A percentile compares a stretch with the other conserved stretches of the same genome.
phyloP scores from a whole-genome alignment of 2,888 invertebrate genomes.

The Apamea anceps region DNA sequence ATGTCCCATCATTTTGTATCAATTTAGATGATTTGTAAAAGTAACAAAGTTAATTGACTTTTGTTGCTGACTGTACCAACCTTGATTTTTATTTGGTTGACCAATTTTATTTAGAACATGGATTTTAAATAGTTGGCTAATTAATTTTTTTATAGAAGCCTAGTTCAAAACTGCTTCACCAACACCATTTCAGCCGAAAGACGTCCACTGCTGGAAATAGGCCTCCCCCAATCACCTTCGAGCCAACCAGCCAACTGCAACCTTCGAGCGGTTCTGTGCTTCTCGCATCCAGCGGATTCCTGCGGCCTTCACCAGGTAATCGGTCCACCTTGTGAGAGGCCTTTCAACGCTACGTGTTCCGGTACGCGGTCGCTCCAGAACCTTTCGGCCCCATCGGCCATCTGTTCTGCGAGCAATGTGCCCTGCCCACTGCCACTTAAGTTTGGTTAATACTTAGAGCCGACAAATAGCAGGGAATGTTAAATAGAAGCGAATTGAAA shows the following conservation, averaged over 20 bases:
- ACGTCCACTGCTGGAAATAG: neutral
- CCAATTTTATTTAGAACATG: slow-evolving; percentile 57
- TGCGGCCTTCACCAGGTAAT: neutral
- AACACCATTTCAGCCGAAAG: neutral
- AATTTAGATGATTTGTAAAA: too few species aligned
- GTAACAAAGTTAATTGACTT: too few species aligned
- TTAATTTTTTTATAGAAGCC: neutral
- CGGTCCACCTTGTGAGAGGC: too few species aligned
- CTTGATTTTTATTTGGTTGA: slow-evolving; percentile 73
- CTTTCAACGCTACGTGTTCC: neutral
- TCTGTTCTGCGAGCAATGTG: neutral
- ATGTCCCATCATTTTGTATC: too few species aligned
- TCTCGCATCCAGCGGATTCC: neutral
- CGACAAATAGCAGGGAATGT: neutral
- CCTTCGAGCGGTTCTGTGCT: neutral
- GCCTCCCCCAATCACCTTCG: neutral
- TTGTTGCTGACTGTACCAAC: too few species aligned
- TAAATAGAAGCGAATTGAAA: neutral
- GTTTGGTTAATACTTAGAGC: neutral
- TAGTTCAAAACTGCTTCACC: neutral
- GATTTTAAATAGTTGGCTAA: neutral
- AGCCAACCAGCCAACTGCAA: too few species aligned
- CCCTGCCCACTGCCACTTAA: neutral
- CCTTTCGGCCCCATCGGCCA: neutral
- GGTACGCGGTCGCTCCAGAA: neutral